Evolutionary conservation across 2,797 vertebrate genomes (phyloP).

Genomic region (Intellagama lesueurii): DNA sequence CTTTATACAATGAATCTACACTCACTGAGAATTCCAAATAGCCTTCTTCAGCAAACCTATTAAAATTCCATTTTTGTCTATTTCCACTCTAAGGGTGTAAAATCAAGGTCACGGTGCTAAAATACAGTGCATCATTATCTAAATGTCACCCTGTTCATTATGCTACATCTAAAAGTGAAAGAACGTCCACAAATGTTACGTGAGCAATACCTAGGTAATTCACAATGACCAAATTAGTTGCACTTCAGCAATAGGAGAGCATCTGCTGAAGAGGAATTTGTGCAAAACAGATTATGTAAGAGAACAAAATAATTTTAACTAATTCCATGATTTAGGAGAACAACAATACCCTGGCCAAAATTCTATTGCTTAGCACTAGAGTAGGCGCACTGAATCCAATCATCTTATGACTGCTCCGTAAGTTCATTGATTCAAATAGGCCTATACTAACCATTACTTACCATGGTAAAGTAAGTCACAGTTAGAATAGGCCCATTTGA

Average conservation of each 20-base stretch:
- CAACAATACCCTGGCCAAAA: not conserved
- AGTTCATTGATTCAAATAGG: too few relatives aligned
- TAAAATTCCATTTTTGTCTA: not conserved
- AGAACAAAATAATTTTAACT: slow-evolving; percentile 12
- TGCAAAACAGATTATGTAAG: not conserved
- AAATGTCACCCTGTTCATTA: not conserved
- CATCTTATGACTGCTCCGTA: too few relatives aligned
- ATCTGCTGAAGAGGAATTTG: not conserved
- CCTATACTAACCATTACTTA: too few relatives aligned
- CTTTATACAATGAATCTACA: too few relatives aligned
- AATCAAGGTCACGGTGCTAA: too few relatives aligned
- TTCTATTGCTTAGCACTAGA: too few relatives aligned
- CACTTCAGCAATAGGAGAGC: not conserved
- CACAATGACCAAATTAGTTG: not conserved
- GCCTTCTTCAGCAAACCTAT: not conserved
- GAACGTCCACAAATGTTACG: not conserved
- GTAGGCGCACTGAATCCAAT: too few relatives aligned
- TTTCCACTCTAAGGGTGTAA: not conserved
- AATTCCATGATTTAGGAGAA: not conserved
- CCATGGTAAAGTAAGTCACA: too few relatives aligned
- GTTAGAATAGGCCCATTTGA: too few relatives aligned
- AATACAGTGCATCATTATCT: not conserved
- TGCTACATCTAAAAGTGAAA: not conserved
- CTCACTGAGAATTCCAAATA: too few relatives aligned
- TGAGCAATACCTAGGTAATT: not conserved